These are phyloP conservation scores for Peromyscus melanophrys DNA, from an alignment of 2,797 vertebrate genomes.

Conservation along the genomic window DNA sequence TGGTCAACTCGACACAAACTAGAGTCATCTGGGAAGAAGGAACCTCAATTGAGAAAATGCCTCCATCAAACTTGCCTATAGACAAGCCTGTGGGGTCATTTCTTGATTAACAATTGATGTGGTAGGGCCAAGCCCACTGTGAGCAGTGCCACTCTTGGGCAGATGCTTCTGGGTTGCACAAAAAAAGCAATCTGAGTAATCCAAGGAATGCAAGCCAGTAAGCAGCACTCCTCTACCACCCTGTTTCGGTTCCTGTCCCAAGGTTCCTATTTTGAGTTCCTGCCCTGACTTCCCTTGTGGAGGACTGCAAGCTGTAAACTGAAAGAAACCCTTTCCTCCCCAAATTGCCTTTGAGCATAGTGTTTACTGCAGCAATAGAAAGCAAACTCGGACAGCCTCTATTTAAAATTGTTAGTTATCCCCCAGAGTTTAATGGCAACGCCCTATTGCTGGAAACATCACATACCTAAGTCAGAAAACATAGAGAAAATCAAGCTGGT, in stretches of 20 bases:
- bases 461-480: not conserved
- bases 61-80: not conserved
- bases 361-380: not conserved
- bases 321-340: not conserved
- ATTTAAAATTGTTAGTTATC: not conserved
- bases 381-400: not conserved
- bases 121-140: not conserved
- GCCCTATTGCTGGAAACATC: not conserved
- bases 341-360: not conserved
- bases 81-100: not conserved
- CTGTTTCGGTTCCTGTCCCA: not conserved
- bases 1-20: not conserved
- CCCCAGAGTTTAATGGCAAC: not conserved
- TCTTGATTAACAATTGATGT: not conserved
- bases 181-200: not conserved
- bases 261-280: not conserved
- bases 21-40: not conserved
- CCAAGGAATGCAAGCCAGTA: not conserved
- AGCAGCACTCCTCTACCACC: not conserved
- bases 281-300: not conserved
- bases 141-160: not conserved
- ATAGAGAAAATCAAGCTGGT: not conserved
- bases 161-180: not conserved
- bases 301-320: not conserved
- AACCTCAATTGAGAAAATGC: not conserved